A percentile compares a stretch with the other conserved stretches of the same genome.
Evolutionary conservation across 1,140 invertebrate genomes (phyloP).

Genomic region (Aphidius ervi): DNA sequence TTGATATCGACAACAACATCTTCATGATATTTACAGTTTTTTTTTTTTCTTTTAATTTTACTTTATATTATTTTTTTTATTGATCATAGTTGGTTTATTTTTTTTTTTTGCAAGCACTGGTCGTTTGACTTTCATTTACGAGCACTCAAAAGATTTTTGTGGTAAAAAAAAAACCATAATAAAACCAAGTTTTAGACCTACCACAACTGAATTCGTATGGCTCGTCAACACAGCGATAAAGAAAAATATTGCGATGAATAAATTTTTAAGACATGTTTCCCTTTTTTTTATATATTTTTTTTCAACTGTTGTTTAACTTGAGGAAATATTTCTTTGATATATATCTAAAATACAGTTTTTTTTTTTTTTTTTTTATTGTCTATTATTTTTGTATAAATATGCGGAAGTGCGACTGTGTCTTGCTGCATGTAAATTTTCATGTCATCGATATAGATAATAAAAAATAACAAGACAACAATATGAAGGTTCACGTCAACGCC

Average conservation of each 20-base stretch:
- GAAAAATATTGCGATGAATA: constrained; percentile 1
- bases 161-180: constrained; percentile 11
- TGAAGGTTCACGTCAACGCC: constrained; percentile 8
- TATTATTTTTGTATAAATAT: too few relatives aligned
- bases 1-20: constrained; percentile 28
- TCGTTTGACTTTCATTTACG: constrained; percentile 21
- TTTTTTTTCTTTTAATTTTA: not conserved
- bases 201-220: constrained; percentile 14
- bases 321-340: too few relatives aligned
- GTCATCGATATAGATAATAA: too few relatives aligned
- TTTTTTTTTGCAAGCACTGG: constrained; percentile 6
- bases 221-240: not conserved
- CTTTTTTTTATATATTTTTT: not conserved
- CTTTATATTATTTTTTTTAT: constrained; percentile 1
- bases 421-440: constrained; percentile 30
- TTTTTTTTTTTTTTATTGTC: not conserved
- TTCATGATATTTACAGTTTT: not conserved
- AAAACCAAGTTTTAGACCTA: constrained; percentile 22
- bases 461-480: too few relatives aligned
- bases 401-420: constrained; percentile 32
- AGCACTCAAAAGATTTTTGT: constrained; percentile 21
- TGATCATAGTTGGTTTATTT: constrained; percentile 4
- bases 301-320: too few relatives aligned
- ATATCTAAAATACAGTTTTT: not conserved
- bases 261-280: not conserved